A percentile compares a stretch with the other conserved stretches of the same genome.
phyloP scores from a whole-genome alignment of 2,113 vertebrate genomes.

The Proteles cristata region DNA sequence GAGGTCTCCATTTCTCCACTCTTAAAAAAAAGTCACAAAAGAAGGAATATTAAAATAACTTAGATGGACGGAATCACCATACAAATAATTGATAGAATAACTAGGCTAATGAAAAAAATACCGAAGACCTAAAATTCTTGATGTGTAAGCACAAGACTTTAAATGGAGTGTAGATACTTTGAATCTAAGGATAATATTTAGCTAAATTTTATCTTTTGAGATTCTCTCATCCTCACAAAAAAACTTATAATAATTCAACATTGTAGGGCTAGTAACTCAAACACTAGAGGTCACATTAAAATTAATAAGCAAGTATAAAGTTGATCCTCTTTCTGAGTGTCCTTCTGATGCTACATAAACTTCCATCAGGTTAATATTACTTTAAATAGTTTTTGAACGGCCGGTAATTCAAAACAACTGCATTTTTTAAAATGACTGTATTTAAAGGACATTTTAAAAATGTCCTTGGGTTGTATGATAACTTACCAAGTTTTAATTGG shows the following conservation, averaged over 20 bases:
- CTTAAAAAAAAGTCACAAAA: background rate
- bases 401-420: slow-evolving; percentile 45
- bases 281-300: background rate
- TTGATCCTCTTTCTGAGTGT: background rate
- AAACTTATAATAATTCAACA: background rate
- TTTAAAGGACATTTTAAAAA: too few species aligned
- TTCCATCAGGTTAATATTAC: slow-evolving; percentile 17
- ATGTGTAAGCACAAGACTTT: background rate
- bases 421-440: slow-evolving; percentile 32
- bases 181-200: background rate
- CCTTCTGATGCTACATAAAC: background rate
- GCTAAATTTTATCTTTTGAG: slow-evolving; percentile 29
- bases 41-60: background rate
- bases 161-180: background rate
- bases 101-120: background rate
- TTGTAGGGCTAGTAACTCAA: background rate
- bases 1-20: background rate
- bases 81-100: background rate
- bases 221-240: background rate
- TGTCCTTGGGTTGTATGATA: slow-evolving; percentile 34
- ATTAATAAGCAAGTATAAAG: slow-evolving; percentile 1
- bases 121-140: background rate
- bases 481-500: slow-evolving; percentile 57
- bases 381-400: background rate
- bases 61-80: too few species aligned